These are phyloP conservation scores for Carabus problematicus DNA, from an alignment of 2,888 invertebrate species.

Conservation along the genomic window DNA sequence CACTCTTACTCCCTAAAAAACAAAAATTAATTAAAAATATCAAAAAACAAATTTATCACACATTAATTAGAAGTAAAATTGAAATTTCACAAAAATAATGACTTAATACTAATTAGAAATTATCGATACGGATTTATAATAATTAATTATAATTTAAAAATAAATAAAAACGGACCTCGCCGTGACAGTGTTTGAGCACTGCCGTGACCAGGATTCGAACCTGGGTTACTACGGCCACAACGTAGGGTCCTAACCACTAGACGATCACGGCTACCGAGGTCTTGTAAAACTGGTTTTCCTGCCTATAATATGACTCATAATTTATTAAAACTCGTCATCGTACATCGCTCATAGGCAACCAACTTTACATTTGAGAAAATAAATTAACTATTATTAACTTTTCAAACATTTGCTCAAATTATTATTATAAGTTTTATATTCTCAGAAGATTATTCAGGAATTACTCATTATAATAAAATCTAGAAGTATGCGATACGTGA, in stretches of 20 bases:
- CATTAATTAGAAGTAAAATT: too few species aligned
- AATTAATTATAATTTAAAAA: too few species aligned
- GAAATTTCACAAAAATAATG: too few species aligned
- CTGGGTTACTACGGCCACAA: slow-evolving; percentile 70
- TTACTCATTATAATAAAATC: slow-evolving; percentile 3
- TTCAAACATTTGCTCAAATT: too few species aligned
- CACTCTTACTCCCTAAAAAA: not conserved
- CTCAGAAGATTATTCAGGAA: not conserved
- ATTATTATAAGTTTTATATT: not conserved
- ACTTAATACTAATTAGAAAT: too few species aligned
- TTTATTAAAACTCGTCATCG: not conserved
- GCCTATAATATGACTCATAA: too few species aligned
- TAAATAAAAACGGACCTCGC: slow-evolving; percentile 17
- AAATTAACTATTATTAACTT: not conserved
- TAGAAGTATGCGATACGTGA: not conserved
- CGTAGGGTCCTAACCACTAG: slow-evolving; percentile 65
- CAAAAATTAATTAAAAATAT: not conserved
- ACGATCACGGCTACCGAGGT: slow-evolving; percentile 51
- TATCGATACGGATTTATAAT: too few species aligned
- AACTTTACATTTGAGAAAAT: not conserved
- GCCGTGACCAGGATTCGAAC: slow-evolving; percentile 68
- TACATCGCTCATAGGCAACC: not conserved
- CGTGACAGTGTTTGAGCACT: slow-evolving; percentile 51
- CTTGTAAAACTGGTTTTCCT: not conserved
- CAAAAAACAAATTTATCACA: not conserved